Evolutionary conservation across 1,140 invertebrate genomes (phyloP).

Genomic region (Drosophila azteca): DNA sequence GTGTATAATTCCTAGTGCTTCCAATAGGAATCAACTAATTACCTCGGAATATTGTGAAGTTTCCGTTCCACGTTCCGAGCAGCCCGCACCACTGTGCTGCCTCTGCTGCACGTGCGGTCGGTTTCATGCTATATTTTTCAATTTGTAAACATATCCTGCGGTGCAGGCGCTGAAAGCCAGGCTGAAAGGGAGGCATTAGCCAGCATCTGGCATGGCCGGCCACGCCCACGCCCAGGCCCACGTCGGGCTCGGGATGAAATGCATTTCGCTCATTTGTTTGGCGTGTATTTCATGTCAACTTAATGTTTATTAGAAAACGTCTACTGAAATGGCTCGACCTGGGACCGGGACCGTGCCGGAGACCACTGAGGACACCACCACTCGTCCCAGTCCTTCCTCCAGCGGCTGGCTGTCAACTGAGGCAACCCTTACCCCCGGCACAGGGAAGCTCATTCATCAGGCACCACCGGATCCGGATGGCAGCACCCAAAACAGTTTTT

Average conservation of each 20-base stretch:
- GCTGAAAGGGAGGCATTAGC: conserved; percentile 58
- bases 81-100: conserved; percentile 34
- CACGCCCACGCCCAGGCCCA: conserved; percentile 38
- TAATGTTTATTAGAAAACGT: conserved; percentile 79
- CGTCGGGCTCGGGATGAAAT: conserved; percentile 47
- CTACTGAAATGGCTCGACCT: conserved; percentile 47
- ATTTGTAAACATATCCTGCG: conserved; percentile 81
- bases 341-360: conserved; percentile 15
- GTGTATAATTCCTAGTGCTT: too few relatives aligned
- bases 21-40: too few relatives aligned
- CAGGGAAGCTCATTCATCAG: conserved; percentile 40
- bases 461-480: conserved; percentile 11
- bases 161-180: conserved; percentile 61
- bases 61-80: too few relatives aligned
- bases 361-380: neutral
- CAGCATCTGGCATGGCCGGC: conserved; percentile 41
- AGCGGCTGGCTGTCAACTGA: conserved; percentile 10
- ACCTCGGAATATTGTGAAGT: too few relatives aligned
- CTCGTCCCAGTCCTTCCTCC: too few relatives aligned
- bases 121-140: conserved; percentile 78
- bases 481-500: conserved; percentile 19
- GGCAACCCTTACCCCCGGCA: neutral
- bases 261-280: conserved; percentile 81
- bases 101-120: conserved; percentile 54
- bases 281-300: conserved; percentile 79